Evolutionary conservation across 2,797 vertebrate species (phyloP).

Genomic region (Myioborus melanocephalus): DNA sequence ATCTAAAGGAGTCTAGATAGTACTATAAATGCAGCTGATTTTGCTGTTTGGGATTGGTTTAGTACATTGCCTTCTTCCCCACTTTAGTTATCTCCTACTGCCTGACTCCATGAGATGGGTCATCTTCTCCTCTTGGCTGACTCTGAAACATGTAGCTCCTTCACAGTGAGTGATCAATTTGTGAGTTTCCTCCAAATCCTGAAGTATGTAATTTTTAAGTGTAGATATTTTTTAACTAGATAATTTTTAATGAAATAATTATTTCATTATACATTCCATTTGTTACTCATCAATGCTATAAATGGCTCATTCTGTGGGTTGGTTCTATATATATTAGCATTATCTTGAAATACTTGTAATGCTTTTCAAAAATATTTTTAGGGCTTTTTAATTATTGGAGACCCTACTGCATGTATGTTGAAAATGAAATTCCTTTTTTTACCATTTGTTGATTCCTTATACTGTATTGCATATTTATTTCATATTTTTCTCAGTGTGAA

Average conservation of each 20-base stretch:
- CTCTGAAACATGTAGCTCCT: neutral
- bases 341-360: neutral
- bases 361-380: neutral
- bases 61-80: neutral
- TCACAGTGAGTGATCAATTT: neutral
- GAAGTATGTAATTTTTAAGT: neutral
- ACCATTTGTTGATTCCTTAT: neutral
- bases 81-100: neutral
- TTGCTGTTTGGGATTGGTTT: neutral
- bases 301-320: constrained; percentile 11
- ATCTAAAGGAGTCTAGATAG: neutral
- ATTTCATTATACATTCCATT: constrained; percentile 18
- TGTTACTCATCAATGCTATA: neutral
- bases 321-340: neutral
- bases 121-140: neutral
- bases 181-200: neutral
- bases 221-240: neutral
- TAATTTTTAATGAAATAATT: neutral
- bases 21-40: neutral
- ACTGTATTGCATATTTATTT: neutral
- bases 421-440: neutral
- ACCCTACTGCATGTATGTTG: neutral
- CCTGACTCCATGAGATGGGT: neutral
- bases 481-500: neutral
- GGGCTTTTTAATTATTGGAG: neutral